Conservation (phyloP, 2,797 vertebrate genomes). For the Champsocephalus esox region DNA sequence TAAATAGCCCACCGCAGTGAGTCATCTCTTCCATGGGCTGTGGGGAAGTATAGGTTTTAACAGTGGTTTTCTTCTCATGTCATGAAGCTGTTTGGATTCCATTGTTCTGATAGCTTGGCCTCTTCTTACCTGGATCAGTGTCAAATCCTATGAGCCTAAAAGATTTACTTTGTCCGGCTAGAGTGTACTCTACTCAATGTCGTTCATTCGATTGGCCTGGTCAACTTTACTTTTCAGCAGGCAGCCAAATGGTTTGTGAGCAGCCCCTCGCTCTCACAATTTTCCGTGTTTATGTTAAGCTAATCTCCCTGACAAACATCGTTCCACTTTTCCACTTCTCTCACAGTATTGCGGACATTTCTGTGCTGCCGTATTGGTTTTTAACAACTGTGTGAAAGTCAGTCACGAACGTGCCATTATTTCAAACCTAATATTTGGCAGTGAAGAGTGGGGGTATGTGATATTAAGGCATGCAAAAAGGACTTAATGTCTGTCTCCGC, state of each 20-base stretch:
- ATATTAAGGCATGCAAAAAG: slow-evolving; percentile 47
- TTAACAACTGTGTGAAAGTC: slow-evolving; percentile 21
- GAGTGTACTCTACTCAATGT: slow-evolving; percentile 16
- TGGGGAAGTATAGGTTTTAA: slow-evolving; percentile 53
- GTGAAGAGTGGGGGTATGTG: slow-evolving; percentile 25
- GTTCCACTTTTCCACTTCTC: slow-evolving; percentile 56
- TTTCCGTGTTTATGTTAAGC: slow-evolving; percentile 60
- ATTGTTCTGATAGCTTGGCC: slow-evolving; percentile 67
- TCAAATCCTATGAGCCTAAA: slow-evolving; percentile 60
- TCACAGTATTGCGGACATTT: slow-evolving; percentile 9
- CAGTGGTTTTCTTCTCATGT: slow-evolving; percentile 54
- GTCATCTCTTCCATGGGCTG: slow-evolving; percentile 67
- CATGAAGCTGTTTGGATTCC: slow-evolving; percentile 60
- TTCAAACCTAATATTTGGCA: slow-evolving; percentile 40
- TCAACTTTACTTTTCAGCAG: slow-evolving; percentile 50
- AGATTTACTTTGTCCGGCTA: slow-evolving; percentile 56
- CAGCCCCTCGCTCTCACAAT: slow-evolving; percentile 43
- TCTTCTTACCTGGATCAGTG: slow-evolving; percentile 71
- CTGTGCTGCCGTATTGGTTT: neutral
- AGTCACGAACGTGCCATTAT: slow-evolving; percentile 16
- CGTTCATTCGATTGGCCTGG: slow-evolving; percentile 37
- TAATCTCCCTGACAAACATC: slow-evolving; percentile 71
- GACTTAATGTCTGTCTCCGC: slow-evolving; percentile 41
- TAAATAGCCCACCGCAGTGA: slow-evolving; percentile 48
- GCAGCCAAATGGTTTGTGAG: slow-evolving; percentile 45